Percentiles rank a stretch among this genome's conserved stretches.
Evolutionary conservation across 1,140 invertebrate species (phyloP).

Genomic region (Papilio xuthus): DNA sequence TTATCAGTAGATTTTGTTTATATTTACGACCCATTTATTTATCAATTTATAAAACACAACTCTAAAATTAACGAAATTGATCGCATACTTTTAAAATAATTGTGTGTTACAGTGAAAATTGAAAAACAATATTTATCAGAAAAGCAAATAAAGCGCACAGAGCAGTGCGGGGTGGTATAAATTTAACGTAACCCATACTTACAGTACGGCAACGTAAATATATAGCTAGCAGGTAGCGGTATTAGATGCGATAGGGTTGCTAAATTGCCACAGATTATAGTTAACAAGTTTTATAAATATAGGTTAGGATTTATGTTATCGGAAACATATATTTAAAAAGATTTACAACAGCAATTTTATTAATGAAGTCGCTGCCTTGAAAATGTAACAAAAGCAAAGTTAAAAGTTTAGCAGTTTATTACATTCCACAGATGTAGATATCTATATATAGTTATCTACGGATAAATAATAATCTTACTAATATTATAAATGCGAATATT

Average conservation of each 20-base stretch:
- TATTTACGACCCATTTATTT: too few relatives aligned
- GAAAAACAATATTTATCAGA: constrained; percentile 32
- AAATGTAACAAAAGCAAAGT: neutral
- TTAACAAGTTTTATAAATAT: constrained; percentile 41
- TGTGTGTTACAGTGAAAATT: neutral
- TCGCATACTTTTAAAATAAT: constrained; percentile 13
- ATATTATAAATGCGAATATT: too few relatives aligned
- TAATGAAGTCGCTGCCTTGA: neutral
- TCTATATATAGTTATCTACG: too few relatives aligned
- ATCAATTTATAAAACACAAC: neutral
- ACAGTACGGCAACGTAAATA: constrained; percentile 61
- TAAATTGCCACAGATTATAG: constrained; percentile 28
- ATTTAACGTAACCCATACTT: constrained; percentile 64
- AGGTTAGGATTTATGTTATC: constrained; percentile 39
- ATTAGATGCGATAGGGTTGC: constrained; percentile 53
- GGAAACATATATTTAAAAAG: constrained; percentile 6
- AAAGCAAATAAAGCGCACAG: constrained; percentile 43
- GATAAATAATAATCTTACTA: too few relatives aligned
- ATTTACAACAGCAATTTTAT: neutral
- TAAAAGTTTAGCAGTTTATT: neutral
- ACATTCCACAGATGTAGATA: neutral
- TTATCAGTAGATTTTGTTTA: too few relatives aligned
- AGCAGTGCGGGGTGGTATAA: constrained; percentile 54
- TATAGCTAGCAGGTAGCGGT: constrained; percentile 51
- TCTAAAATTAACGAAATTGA: neutral